Percentiles rank a stretch among this genome's conserved stretches.
These are phyloP conservation scores for Sisyra terminalis DNA, from an alignment of 2,888 invertebrate species.

Conservation along the genomic window DNA sequence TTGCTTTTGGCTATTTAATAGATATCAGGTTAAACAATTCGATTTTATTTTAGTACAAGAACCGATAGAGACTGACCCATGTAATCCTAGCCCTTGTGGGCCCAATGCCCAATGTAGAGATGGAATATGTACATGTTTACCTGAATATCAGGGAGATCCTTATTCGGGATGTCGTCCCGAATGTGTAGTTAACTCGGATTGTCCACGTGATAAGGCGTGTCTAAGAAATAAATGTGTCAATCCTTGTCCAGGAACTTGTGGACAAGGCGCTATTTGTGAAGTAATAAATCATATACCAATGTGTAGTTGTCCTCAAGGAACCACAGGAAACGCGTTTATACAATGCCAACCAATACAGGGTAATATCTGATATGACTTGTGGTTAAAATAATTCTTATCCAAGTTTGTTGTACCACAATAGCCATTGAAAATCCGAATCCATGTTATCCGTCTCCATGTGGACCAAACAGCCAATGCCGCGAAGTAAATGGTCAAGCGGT, in stretches of 20 bases:
- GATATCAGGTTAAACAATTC: neutral
- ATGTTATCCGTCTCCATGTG: constrained; percentile 48
- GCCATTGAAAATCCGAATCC: constrained; percentile 27
- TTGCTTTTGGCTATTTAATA: neutral
- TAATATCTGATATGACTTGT: constrained; percentile 30
- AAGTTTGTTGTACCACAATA: too few species aligned
- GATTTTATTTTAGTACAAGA: constrained; percentile 22
- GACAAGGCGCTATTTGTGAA: constrained; percentile 56
- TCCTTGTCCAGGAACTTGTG: constrained; percentile 73
- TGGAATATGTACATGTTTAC: constrained; percentile 57
- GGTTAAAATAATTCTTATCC: too few species aligned
- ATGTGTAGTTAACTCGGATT: constrained; percentile 65
- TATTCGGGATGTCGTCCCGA: constrained; percentile 63
- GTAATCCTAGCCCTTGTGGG: constrained; percentile 56
- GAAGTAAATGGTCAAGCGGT: constrained; percentile 46
- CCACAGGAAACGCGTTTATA: constrained; percentile 53
- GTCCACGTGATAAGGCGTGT: constrained; percentile 59
- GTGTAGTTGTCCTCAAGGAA: constrained; percentile 38
- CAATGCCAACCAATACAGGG: constrained; percentile 34
- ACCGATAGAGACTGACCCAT: constrained; percentile 32
- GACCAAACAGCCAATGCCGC: constrained; percentile 44
- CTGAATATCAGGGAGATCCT: constrained; percentile 66
- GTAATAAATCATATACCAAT: constrained; percentile 55
- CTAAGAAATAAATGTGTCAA: constrained; percentile 64
- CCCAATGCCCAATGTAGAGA: constrained; percentile 54